These are phyloP conservation scores for Conus canariensis DNA, from an alignment of 2,888 invertebrate genomes.

Conservation along the genomic window DNA sequence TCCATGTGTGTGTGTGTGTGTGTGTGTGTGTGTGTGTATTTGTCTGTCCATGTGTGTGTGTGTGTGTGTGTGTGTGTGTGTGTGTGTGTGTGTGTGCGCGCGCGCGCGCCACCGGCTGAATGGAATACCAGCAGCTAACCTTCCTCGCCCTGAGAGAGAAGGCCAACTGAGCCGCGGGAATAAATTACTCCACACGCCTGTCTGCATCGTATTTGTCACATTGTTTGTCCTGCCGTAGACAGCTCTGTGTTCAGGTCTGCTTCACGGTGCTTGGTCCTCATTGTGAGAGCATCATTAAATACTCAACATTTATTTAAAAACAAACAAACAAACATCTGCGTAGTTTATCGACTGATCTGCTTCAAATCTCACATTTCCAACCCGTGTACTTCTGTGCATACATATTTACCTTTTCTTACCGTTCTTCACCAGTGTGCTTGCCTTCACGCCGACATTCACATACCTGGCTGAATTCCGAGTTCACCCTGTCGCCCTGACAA, in stretches of 20 bases:
- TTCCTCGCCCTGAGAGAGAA: neutral
- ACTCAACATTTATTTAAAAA: too few relatives aligned
- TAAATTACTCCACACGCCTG: slow-evolving; percentile 4
- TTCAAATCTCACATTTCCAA: too few relatives aligned
- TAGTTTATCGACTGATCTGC: too few relatives aligned
- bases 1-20: neutral
- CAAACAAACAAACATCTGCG: too few relatives aligned
- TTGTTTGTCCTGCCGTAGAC: neutral
- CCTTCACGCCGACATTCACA: too few relatives aligned
- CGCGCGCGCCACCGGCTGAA: neutral
- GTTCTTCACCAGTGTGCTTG: too few relatives aligned
- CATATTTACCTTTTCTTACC: too few relatives aligned
- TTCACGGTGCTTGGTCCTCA: neutral
- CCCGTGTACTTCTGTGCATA: too few relatives aligned
- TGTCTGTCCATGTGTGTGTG: neutral
- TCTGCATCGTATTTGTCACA: slow-evolving; percentile 19
- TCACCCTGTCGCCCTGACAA: too few relatives aligned
- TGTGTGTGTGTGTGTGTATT: neutral
- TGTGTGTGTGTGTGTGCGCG: neutral
- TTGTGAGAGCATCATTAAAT: too few relatives aligned
- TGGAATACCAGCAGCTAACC: neutral
- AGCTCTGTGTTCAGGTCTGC: neutral
- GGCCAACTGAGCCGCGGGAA: neutral
- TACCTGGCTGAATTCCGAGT: too few relatives aligned
- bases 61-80: slow-evolving; percentile 15